These are phyloP conservation scores for Trachymyrmex septentrionalis DNA, from an alignment of 1,140 invertebrate genomes.

Conservation along the genomic window DNA sequence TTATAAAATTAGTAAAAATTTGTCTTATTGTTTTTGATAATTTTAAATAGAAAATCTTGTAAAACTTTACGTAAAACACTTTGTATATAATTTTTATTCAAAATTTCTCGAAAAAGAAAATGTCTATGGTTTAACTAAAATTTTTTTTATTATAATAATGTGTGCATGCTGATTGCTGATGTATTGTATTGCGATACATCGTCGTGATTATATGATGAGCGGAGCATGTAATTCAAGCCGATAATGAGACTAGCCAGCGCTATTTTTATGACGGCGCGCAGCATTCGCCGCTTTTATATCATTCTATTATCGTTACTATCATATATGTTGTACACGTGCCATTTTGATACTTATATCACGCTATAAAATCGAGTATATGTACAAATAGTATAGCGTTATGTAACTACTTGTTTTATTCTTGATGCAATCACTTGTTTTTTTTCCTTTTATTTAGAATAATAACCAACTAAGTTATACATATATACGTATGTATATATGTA, in stretches of 20 bases:
- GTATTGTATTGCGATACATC: background rate
- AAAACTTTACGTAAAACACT: background rate
- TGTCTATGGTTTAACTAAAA: background rate
- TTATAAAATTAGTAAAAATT: background rate
- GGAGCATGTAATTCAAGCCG: constrained; percentile 46
- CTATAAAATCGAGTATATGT: constrained; percentile 35
- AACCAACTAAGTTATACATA: background rate
- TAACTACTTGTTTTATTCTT: background rate
- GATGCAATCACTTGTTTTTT: background rate
- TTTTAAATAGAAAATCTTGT: background rate
- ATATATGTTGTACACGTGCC: background rate
- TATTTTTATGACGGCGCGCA: constrained; percentile 43
- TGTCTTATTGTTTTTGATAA: background rate
- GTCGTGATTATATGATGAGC: background rate
- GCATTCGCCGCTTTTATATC: constrained; percentile 43
- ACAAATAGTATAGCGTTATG: background rate
- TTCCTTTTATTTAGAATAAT: background rate
- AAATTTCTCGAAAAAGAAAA: background rate
- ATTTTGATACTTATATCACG: constrained; percentile 49
- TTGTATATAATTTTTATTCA: background rate
- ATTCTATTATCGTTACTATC: constrained; percentile 21
- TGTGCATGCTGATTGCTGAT: background rate
- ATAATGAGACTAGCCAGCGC: constrained; percentile 43
- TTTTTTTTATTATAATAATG: constrained; percentile 12
- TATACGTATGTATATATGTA: too few species aligned